phyloP scores from a whole-genome alignment of 2,888 invertebrate genomes.

The Brachynemurus nebulosus region DNA sequence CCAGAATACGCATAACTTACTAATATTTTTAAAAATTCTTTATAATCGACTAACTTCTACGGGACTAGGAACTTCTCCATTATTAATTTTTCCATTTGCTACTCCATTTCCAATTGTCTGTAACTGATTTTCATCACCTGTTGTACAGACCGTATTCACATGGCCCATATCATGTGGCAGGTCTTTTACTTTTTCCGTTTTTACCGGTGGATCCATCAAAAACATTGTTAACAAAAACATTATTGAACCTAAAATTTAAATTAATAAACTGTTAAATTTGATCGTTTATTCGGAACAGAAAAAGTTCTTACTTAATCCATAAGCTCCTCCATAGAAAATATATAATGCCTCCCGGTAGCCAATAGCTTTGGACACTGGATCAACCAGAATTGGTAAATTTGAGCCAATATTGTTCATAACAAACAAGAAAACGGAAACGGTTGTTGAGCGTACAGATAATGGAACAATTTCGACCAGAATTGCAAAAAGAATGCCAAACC shows the following conservation, averaged over 20 bases:
- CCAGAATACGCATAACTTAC: no score
- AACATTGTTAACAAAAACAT: conserved; percentile 71
- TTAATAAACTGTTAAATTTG: background rate
- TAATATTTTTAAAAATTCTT: no score
- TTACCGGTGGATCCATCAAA: conserved; percentile 53
- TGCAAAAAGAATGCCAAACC: conserved; percentile 87
- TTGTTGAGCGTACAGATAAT: conserved; percentile 64
- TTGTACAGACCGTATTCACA: conserved; percentile 13
- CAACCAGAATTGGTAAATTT: conserved; percentile 75
- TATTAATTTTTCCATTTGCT: background rate
- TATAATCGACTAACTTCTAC: background rate
- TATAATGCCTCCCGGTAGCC: conserved; percentile 74
- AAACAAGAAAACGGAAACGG: conserved; percentile 76
- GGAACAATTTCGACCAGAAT: conserved; percentile 83
- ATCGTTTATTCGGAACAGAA: background rate
- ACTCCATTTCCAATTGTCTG: background rate
- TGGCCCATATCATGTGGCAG: conserved; percentile 22
- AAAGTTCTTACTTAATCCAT: conserved; percentile 59
- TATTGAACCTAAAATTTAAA: conserved; percentile 61
- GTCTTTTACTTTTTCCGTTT: conserved; percentile 4
- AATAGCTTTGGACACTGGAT: conserved; percentile 67
- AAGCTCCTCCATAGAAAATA: conserved; percentile 80
- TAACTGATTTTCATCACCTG: conserved; percentile 2
- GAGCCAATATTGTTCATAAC: conserved; percentile 90
- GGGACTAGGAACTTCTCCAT: background rate